Conservation (phyloP, 2,888 invertebrate genomes). For the Harpalus rufipes region DNA sequence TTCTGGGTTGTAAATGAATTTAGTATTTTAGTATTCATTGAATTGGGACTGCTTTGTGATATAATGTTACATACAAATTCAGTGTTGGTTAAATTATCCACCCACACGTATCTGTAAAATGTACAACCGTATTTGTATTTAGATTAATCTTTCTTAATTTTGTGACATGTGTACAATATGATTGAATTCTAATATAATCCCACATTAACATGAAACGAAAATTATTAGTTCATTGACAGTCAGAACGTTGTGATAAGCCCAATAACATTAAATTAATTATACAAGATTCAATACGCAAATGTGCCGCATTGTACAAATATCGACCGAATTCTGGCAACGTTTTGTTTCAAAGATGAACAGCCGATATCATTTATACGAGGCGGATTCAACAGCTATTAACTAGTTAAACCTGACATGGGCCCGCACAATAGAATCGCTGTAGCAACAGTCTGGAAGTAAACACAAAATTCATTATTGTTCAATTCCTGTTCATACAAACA, state of each 20-base stretch:
- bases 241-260: slow-evolving; percentile 29
- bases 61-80: background rate
- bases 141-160: background rate
- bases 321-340: slow-evolving; percentile 16
- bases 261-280: slow-evolving; percentile 46
- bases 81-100: background rate
- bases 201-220: background rate
- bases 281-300: slow-evolving; percentile 42
- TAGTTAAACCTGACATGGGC: slow-evolving; percentile 33
- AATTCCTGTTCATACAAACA: slow-evolving; percentile 36
- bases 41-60: background rate
- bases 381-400: slow-evolving; percentile 37
- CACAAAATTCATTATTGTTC: slow-evolving; percentile 25
- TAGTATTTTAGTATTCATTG: no score
- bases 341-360: slow-evolving; percentile 37
- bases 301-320: slow-evolving; percentile 37
- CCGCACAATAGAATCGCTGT: slow-evolving; percentile 11
- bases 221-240: slow-evolving; percentile 35
- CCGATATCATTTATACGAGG: slow-evolving; percentile 41
- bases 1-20: no score
- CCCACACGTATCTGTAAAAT: background rate
- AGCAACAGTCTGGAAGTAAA: slow-evolving; percentile 36
- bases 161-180: background rate
- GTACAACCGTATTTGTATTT: background rate
- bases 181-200: slow-evolving; percentile 1